Base-by-base conservation (phyloP, 2,797 vertebrate genomes). In the Hybognathus amarus region DNA sequence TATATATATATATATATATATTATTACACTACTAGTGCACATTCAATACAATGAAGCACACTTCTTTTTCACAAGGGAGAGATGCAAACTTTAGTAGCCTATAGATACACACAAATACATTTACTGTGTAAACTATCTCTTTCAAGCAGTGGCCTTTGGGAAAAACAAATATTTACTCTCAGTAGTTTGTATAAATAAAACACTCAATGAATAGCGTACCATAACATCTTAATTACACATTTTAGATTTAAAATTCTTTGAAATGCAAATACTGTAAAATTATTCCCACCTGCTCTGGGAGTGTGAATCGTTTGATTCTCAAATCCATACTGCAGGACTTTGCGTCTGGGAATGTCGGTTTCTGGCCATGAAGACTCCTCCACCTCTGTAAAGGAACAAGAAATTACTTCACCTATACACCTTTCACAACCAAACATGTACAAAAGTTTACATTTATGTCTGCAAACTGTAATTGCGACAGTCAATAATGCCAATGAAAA, bases 261-360 rank as follows among this genome's bases (percentile, higher is more conserved):
- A 27, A 77, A 42, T 77, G 24, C 36, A 45, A 45, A 22, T 30
- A 33, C 4, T 63, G 11, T 64, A 30, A 61, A 61, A 77, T 13
- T 7, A 30, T 89, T 87, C 92, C 92, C 89, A 95, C 95, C 95
- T 91, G 94, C 93, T 90, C 93, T 89, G 10, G 91, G 94, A 82
- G 91, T 88, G 83, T 90, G 90, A 83, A 88, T 61, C 66, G 90
- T 95, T 86, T 93, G 91, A 92, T 95, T 95, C 85, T 93, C 93
- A 17, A 90, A 80, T 73, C 87, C 89, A 80, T 94, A 92, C 88
- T 94, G 91, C 91, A 95, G 88, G 91, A 95, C 90, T 80, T 89
- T 92, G 80, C 94, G 95, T 30, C 90, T 92, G 90, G 91, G 90
- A 87, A 81, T 90, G 84, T 86, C 87, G 40, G 83, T 82, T 83